Evolutionary conservation across 1,140 invertebrate species (phyloP).

Genomic region (Muscidifurax raptorellus): DNA sequence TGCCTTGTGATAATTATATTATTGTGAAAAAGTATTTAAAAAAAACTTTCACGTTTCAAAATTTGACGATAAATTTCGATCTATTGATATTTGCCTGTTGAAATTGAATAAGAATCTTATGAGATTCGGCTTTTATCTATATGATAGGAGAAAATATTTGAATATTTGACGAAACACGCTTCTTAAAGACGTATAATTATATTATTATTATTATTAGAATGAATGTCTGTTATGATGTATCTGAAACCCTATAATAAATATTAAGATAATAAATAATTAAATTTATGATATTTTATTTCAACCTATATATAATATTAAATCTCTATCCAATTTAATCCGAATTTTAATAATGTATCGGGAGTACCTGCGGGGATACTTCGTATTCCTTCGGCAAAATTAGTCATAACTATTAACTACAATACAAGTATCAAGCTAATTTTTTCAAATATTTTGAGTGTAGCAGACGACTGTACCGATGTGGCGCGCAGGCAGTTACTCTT

Average conservation of each 20-base stretch:
- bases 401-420: no score
- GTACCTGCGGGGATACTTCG: no score
- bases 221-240: slow-evolving; percentile 52
- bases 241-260: slow-evolving; percentile 49
- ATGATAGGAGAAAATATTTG: slow-evolving; percentile 25
- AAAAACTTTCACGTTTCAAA: slow-evolving; percentile 40
- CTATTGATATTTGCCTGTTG: slow-evolving; percentile 45
- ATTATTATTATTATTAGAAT: slow-evolving; percentile 42
- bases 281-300: neutral
- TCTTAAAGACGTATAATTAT: slow-evolving; percentile 49
- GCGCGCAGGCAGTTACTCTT: no score
- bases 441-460: neutral
- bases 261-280: slow-evolving; percentile 41
- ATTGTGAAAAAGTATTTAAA: slow-evolving; percentile 38
- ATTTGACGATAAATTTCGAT: slow-evolving; percentile 28
- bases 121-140: slow-evolving; percentile 47
- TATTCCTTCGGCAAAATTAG: no score
- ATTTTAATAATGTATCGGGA: no score
- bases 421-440: neutral
- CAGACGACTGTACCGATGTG: neutral
- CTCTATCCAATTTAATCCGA: no score
- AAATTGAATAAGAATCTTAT: slow-evolving; percentile 47
- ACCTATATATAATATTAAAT: neutral
- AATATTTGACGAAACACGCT: slow-evolving; percentile 44
- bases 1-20: slow-evolving; percentile 49